These are phyloP conservation scores for Lophius piscatorius DNA, from an alignment of 2,113 vertebrate species.

Conservation along the genomic window DNA sequence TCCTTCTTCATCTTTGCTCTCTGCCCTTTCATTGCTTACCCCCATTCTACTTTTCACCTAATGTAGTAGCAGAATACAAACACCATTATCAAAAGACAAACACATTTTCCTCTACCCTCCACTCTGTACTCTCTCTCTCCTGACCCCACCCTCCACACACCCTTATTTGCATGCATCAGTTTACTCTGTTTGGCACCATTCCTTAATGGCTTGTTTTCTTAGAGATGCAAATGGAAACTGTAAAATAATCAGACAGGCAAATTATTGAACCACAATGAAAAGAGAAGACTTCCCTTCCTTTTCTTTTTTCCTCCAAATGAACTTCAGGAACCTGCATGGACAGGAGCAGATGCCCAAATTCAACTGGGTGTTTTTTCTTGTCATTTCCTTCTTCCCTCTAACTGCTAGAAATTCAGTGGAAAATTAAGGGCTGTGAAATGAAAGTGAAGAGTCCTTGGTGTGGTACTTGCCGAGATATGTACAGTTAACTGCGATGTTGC, in stretches of 20 bases:
- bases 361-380: constrained; percentile 50
- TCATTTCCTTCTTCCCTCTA: constrained; percentile 49
- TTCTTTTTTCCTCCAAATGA: constrained; percentile 37
- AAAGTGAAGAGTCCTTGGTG: constrained; percentile 63
- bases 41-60: constrained; percentile 47
- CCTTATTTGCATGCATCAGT: constrained; percentile 82
- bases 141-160: constrained; percentile 25
- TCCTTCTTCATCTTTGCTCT: constrained; percentile 40
- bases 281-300: constrained; percentile 39
- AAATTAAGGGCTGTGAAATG: constrained; percentile 52
- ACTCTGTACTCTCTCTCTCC: constrained; percentile 41
- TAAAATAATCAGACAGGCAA: constrained; percentile 64
- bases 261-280: constrained; percentile 61
- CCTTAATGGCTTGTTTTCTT: constrained; percentile 67
- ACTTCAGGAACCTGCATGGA: constrained; percentile 53
- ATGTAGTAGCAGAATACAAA: constrained; percentile 77
- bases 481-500: constrained; percentile 69
- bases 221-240: constrained; percentile 51
- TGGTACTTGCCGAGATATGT: constrained; percentile 58
- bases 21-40: constrained; percentile 20
- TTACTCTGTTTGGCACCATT: constrained; percentile 67
- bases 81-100: constrained; percentile 83
- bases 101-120: constrained; percentile 69
- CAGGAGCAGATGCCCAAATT: constrained; percentile 70
- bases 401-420: constrained; percentile 58